phyloP scores from a whole-genome alignment of 2,113 vertebrate species.

The Triplophysa rosa region DNA sequence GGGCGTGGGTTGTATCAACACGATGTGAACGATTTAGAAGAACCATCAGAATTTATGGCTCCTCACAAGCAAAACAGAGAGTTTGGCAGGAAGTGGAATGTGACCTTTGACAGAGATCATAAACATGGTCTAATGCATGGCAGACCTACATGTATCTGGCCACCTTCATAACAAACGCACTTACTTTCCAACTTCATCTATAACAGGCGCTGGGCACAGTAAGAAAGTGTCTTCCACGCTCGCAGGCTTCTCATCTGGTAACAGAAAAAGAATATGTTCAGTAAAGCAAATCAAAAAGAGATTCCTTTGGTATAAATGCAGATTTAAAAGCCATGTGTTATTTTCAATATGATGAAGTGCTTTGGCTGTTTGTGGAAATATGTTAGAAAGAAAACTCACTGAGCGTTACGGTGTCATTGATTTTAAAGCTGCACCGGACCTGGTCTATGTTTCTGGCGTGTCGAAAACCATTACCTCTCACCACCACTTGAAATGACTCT shows the following conservation, averaged over 20 bases:
- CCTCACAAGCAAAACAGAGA: slow-evolving; percentile 22
- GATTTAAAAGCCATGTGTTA: too few species aligned
- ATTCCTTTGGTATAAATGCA: not conserved
- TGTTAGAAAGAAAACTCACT: slow-evolving; percentile 77
- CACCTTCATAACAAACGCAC: slow-evolving; percentile 58
- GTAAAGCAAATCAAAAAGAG: not conserved
- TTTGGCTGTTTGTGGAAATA: not conserved
- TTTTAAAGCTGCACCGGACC: slow-evolving; percentile 90
- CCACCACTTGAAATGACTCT: slow-evolving; percentile 87
- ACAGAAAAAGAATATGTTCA: not conserved
- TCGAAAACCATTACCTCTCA: slow-evolving; percentile 85
- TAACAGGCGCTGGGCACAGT: slow-evolving; percentile 83
- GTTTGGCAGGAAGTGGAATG: slow-evolving; percentile 54
- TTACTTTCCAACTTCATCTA: slow-evolving; percentile 84
- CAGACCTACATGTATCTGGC: slow-evolving; percentile 56
- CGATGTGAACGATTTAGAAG: not conserved
- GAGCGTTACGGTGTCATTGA: slow-evolving; percentile 80
- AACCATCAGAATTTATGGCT: slow-evolving; percentile 1
- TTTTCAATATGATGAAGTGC: not conserved
- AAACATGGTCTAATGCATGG: slow-evolving; percentile 61
- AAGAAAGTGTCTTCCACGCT: slow-evolving; percentile 76
- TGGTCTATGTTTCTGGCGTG: slow-evolving; percentile 80
- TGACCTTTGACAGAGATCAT: slow-evolving; percentile 52
- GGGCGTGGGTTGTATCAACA: not conserved
- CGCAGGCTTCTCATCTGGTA: slow-evolving; percentile 79